A percentile compares a stretch with the other conserved stretches of the same genome.
phyloP scores from a whole-genome alignment of 2,888 invertebrate genomes.

The Selenia dentaria region DNA sequence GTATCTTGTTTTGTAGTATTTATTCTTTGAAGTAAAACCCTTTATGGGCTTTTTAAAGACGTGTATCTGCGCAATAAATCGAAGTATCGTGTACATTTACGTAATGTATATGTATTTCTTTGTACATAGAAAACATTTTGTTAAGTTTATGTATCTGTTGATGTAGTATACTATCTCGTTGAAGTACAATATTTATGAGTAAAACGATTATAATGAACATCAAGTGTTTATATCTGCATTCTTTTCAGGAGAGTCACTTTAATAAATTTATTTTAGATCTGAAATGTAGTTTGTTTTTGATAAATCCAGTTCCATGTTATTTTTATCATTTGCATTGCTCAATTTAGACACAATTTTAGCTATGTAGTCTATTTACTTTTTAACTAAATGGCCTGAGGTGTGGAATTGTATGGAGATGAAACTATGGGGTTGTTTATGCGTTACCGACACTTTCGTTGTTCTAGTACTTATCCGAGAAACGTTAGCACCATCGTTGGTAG shows the following conservation, averaged over 20 bases:
- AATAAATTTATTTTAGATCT: slow-evolving; percentile 74
- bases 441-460: no score
- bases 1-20: slow-evolving; percentile 34
- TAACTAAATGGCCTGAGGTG: no score
- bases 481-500: no score
- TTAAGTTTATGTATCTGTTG: slow-evolving; percentile 37
- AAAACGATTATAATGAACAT: slow-evolving; percentile 13
- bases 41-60: slow-evolving; percentile 38
- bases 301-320: neutral
- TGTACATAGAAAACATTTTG: slow-evolving; percentile 61
- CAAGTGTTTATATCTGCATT: slow-evolving; percentile 62
- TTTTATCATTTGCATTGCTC: no score
- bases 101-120: slow-evolving; percentile 57
- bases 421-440: no score
- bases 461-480: no score
- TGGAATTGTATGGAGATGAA: no score
- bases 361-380: no score
- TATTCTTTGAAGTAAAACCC: slow-evolving; percentile 37
- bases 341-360: no score
- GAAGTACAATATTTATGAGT: slow-evolving; percentile 53
- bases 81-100: slow-evolving; percentile 57
- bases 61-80: slow-evolving; percentile 68
- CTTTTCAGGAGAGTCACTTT: slow-evolving; percentile 45
- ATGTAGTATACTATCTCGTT: slow-evolving; percentile 31
- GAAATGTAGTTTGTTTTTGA: slow-evolving; percentile 53